Conservation (phyloP, 1,140 invertebrate species). For the Apis laboriosa region DNA sequence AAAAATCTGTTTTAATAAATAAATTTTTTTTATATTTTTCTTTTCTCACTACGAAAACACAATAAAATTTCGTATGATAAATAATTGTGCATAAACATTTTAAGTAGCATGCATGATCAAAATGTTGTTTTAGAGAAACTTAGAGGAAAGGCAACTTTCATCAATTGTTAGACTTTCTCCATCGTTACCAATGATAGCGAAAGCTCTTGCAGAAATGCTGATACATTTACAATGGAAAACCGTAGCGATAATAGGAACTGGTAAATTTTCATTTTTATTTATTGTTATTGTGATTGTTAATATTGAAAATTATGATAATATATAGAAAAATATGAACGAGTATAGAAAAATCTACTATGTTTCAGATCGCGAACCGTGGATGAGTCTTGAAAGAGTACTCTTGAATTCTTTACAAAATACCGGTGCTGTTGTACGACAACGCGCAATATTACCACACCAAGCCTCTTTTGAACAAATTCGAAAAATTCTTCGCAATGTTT, state of each 20-base stretch:
- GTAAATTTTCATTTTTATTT: constrained; percentile 60
- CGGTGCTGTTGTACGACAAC: constrained; percentile 77
- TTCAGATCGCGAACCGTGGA: constrained; percentile 79
- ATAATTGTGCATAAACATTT: no score
- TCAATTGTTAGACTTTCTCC: constrained; percentile 76
- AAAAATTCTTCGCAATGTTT: constrained; percentile 69
- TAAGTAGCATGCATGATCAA: not conserved
- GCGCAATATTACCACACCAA: constrained; percentile 72
- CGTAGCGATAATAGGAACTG: constrained; percentile 73
- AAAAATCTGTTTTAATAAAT: no score
- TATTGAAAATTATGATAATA: not conserved
- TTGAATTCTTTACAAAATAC: constrained; percentile 73
- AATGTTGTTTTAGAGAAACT: constrained; percentile 65
- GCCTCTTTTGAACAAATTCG: constrained; percentile 70
- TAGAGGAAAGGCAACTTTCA: constrained; percentile 71
- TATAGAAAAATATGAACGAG: no score
- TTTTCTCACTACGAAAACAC: no score
- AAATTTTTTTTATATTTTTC: no score
- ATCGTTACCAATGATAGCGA: constrained; percentile 73
- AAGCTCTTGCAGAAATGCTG: constrained; percentile 75
- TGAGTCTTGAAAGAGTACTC: constrained; percentile 72
- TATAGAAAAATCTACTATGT: not conserved
- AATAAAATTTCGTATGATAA: no score
- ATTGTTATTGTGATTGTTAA: not conserved
- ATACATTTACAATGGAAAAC: constrained; percentile 77